Evolutionary conservation across 2,888 invertebrate species (phyloP).

Genomic region (Tuta absoluta): DNA sequence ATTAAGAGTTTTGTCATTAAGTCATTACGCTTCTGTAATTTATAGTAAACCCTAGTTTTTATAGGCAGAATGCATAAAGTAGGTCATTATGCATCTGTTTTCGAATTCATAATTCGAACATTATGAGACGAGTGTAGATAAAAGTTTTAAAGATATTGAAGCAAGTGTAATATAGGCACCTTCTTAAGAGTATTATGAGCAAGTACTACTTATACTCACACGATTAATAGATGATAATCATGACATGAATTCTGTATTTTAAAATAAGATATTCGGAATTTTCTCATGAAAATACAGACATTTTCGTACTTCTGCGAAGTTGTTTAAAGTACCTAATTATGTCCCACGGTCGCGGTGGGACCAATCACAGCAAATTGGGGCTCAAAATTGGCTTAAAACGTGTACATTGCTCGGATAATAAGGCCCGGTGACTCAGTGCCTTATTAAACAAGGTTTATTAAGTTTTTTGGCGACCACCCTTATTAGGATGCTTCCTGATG

Average conservation of each 20-base stretch:
- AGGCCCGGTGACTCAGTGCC: slow-evolving; percentile 8
- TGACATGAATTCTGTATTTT: background rate
- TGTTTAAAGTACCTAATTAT: slow-evolving; percentile 11
- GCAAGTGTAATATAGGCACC: too few relatives aligned
- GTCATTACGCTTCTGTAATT: too few relatives aligned
- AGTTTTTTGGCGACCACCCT: background rate
- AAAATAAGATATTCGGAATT: background rate
- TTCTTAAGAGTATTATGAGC: too few relatives aligned
- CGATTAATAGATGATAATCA: background rate
- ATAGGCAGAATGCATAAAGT: too few relatives aligned
- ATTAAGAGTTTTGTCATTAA: too few relatives aligned
- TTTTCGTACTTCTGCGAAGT: slow-evolving; percentile 5
- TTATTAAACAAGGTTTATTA: slow-evolving; percentile 11
- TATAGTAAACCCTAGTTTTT: too few relatives aligned
- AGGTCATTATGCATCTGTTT: too few relatives aligned
- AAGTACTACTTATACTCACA: too few relatives aligned
- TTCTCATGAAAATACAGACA: background rate
- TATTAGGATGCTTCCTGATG: background rate
- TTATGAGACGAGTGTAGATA: too few relatives aligned
- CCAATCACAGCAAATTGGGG: slow-evolving; percentile 18
- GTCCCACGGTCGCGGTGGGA: slow-evolving; percentile 15
- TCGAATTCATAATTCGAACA: too few relatives aligned
- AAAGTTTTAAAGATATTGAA: too few relatives aligned
- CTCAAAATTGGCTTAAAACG: slow-evolving; percentile 21
- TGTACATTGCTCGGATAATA: slow-evolving; percentile 7